Conservation (phyloP, 2,113 vertebrate species). For the cat (Felis catus) region DNA sequence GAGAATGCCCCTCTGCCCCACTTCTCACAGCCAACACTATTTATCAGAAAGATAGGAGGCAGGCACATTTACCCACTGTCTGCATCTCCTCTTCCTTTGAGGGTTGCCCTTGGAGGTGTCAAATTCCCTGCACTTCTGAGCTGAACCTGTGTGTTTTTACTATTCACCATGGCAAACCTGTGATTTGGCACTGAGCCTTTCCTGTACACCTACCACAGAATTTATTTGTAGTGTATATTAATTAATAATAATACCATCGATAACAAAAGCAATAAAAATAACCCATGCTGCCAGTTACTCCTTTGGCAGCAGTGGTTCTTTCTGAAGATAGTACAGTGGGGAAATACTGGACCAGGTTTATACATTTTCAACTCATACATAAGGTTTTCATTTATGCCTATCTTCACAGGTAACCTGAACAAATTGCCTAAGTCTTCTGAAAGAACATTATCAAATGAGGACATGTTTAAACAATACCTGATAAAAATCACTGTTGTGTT, state of each 20-base stretch:
- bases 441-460: not conserved
- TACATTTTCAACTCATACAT: not conserved
- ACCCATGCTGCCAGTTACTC: too few relatives aligned
- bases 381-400: not conserved
- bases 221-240: rapidly evolving
- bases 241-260: not conserved
- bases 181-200: not conserved
- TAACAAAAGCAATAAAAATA: not conserved
- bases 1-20: too few relatives aligned
- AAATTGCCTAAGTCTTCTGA: slow-evolving; percentile 10
- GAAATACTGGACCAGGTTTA: not conserved
- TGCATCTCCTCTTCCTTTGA: not conserved
- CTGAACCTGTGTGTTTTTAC: not conserved
- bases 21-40: not conserved
- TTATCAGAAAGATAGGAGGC: not conserved
- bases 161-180: not conserved
- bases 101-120: not conserved
- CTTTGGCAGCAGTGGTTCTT: not conserved
- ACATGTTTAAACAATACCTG: not conserved
- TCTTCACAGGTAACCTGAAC: not conserved
- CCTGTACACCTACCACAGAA: too few relatives aligned
- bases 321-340: not conserved
- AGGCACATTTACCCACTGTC: not conserved
- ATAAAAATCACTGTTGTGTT: slow-evolving; percentile 57
- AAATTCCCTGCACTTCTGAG: too few relatives aligned